phyloP scores from a whole-genome alignment of 2,113 vertebrate species.

The Epinephelus fuscoguttatus region DNA sequence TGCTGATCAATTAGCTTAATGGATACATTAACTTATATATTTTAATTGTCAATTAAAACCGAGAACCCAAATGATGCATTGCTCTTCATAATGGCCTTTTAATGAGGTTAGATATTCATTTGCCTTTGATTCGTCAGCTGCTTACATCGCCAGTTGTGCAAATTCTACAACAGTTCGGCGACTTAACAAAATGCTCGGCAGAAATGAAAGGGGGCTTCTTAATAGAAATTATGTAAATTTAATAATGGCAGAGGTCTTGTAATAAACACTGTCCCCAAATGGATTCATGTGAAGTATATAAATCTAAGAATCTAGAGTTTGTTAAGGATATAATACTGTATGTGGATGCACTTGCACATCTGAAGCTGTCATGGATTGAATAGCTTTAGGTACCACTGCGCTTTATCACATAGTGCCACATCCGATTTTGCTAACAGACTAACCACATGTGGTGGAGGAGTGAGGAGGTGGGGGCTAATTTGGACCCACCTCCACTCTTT shows the following conservation, averaged over 20 bases:
- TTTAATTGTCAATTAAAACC: constrained; percentile 83
- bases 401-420: constrained; percentile 35
- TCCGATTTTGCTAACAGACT: constrained; percentile 15
- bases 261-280: constrained; percentile 33
- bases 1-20: constrained; percentile 83
- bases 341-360: not conserved
- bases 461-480: constrained; percentile 55
- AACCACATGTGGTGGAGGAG: constrained; percentile 18
- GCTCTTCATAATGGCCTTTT: constrained; percentile 82
- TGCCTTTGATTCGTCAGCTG: constrained; percentile 74
- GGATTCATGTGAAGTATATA: constrained; percentile 17
- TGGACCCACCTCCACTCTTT: constrained; percentile 51
- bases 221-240: constrained; percentile 57
- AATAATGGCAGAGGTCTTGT: constrained; percentile 48
- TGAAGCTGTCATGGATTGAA: constrained; percentile 19
- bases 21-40: constrained; percentile 82
- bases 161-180: constrained; percentile 49
- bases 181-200: constrained; percentile 46
- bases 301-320: constrained; percentile 1
- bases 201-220: constrained; percentile 55
- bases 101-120: constrained; percentile 78
- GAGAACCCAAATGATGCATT: constrained; percentile 81
- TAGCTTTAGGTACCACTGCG: constrained; percentile 15
- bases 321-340: not conserved
- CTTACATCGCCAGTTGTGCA: constrained; percentile 57